A percentile compares a stretch with the other conserved stretches of the same genome.
Conservation (phyloP, 1,140 invertebrate genomes). For the Mesaphorura yosii region DNA sequence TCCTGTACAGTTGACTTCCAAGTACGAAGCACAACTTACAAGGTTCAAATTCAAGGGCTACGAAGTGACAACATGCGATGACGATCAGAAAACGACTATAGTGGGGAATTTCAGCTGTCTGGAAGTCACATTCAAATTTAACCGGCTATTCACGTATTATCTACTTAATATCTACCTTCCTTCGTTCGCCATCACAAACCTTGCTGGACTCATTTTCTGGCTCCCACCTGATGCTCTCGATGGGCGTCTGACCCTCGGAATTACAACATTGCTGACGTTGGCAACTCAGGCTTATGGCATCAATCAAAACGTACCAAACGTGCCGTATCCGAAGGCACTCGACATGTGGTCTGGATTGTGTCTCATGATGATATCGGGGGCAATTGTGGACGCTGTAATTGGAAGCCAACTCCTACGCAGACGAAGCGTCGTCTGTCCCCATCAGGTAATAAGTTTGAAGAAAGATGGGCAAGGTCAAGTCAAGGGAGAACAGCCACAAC, state of each 20-base stretch:
- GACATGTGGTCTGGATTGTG: constrained; percentile 48
- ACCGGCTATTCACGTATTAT: constrained; percentile 44
- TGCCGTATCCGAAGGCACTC: constrained; percentile 37
- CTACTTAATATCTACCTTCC: constrained; percentile 43
- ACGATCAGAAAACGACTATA: not conserved
- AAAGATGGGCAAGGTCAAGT: no score
- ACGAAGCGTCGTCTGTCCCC: no score
- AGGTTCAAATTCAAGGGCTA: not conserved
- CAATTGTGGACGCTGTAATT: constrained; percentile 42
- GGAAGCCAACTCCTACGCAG: no score
- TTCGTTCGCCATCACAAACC: constrained; percentile 44
- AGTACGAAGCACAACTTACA: not conserved
- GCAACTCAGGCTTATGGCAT: constrained; percentile 44
- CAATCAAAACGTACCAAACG: constrained; percentile 30
- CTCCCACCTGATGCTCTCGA: constrained; percentile 43
- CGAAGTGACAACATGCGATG: not conserved
- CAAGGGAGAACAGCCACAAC: no score
- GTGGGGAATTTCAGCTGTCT: constrained; percentile 39
- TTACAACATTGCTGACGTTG: constrained; percentile 47
- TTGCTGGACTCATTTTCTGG: constrained; percentile 47
- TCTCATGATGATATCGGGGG: constrained; percentile 46
- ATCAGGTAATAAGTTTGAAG: no score
- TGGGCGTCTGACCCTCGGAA: constrained; percentile 44
- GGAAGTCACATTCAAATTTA: constrained; percentile 37
- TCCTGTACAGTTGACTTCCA: not conserved